These are phyloP conservation scores for Cephalopachus bancanus DNA, from an alignment of 2,797 vertebrate species.

Conservation along the genomic window DNA sequence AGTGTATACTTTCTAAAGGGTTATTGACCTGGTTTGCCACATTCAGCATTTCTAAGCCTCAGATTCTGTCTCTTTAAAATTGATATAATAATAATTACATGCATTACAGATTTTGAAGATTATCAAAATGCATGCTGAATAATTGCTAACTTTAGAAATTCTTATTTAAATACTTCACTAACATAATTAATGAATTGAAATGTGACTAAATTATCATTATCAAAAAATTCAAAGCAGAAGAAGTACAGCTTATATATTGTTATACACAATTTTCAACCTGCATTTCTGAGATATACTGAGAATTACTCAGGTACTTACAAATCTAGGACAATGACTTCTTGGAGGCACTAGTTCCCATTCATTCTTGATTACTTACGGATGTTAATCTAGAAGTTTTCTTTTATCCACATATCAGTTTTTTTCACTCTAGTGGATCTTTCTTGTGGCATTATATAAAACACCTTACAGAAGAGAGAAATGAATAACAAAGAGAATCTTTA, in stretches of 20 bases:
- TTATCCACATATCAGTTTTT: not conserved
- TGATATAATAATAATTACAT: not conserved
- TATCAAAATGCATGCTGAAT: not conserved
- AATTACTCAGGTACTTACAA: not conserved
- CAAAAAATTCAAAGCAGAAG: slow-evolving; percentile 6
- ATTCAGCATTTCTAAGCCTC: not conserved
- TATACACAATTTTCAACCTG: not conserved
- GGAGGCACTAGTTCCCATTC: not conserved
- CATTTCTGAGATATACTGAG: not conserved
- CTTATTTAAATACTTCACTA: not conserved
- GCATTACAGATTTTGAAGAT: not conserved
- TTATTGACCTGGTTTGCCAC: not conserved
- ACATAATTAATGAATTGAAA: slow-evolving; percentile 3
- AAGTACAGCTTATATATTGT: not conserved
- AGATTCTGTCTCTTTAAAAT: not conserved
- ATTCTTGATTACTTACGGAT: not conserved
- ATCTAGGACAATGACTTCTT: not conserved
- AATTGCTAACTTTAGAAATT: not conserved
- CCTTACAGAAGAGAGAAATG: not conserved
- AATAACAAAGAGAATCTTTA: not conserved
- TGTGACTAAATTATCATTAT: not conserved
- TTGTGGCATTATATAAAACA: not conserved
- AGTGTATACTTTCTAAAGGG: not conserved
- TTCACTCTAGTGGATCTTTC: not conserved
- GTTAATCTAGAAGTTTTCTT: not conserved